Base-by-base conservation (phyloP, 2,888 invertebrate species). In the Diloba caeruleocephala region DNA sequence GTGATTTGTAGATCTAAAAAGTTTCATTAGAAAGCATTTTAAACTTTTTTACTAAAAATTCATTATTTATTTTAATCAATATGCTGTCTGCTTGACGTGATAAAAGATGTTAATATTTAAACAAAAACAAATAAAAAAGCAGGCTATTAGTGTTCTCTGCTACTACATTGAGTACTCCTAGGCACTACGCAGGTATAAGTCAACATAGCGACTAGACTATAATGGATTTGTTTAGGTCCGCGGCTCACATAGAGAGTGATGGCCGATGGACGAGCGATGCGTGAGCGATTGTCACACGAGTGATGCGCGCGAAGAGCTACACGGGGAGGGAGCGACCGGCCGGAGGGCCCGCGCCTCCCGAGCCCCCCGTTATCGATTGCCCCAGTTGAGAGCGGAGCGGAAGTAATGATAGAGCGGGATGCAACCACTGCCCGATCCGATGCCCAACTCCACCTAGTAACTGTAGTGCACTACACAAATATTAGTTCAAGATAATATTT, bases 351-450 rank as follows among this genome's bases (percentile, higher is more conserved):
- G 74, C 74, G 73, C 61, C 78, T 76, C 81, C 79, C 78, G 61
- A 78, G 63, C 60, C 81, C 82, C 87, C 79, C 85, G 80, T 84
- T 94, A 95, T 95, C 94, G 95, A 95, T 95, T 94, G 95, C 94
- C 95, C 95, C 94, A 95, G 94, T 94, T 95, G 94, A 93, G 91
- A 93, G 91, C 88, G 89, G 89, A 88, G 90, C 90, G 92, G 89
- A 91, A 92, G 88, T 87, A 90, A 90, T 88, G 92, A 92, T 90
- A 92, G 92, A 93, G 87, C 86, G 85, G 87, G 92, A 92, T 92
- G 92, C 92, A 90, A 91, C 90, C 86, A 91, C 88, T 89, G 89
- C 84, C 90, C 89, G 89, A 88, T 82, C 82, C 83, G 80, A 82
- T 88, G 88, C 83, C 88, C 87, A 85, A 87, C 88, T 85, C 85